A percentile compares a stretch with the other conserved stretches of the same genome.
Evolutionary conservation across 1,140 invertebrate genomes (phyloP).

Genomic region (Plectrocnemia conspersa): DNA sequence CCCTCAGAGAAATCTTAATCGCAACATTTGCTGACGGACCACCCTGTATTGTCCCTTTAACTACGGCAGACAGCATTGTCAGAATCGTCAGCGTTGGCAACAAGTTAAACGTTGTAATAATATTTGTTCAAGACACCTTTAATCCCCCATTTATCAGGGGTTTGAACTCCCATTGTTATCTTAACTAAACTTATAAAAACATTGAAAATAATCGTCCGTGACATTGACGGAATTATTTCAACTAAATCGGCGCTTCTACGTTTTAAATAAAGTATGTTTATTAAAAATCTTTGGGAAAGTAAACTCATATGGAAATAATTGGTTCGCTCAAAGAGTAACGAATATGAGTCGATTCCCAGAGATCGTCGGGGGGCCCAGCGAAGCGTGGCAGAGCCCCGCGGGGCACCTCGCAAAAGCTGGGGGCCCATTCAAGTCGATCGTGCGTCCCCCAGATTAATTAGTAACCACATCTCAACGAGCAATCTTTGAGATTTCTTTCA

Average conservation of each 20-base stretch:
- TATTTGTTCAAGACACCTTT: constrained; percentile 33
- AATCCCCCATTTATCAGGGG: constrained; percentile 29
- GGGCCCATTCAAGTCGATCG: constrained; percentile 19
- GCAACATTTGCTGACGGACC: too few species aligned
- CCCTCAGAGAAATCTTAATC: too few species aligned
- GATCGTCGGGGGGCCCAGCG: background rate
- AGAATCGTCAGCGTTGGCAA: constrained; percentile 1
- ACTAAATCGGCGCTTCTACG: too few species aligned
- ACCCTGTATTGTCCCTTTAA: too few species aligned
- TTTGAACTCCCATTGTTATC: constrained; percentile 24
- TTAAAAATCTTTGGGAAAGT: too few species aligned
- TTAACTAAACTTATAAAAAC: constrained; percentile 30
- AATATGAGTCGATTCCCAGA: constrained; percentile 12
- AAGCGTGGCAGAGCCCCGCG: constrained; percentile 15
- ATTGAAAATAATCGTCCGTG: too few species aligned
- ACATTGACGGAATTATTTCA: too few species aligned
- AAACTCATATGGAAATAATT: too few species aligned
- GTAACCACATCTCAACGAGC: constrained; percentile 23
- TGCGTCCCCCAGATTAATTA: constrained; percentile 16
- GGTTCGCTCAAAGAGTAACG: too few species aligned
- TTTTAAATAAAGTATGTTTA: too few species aligned
- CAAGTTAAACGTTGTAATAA: constrained; percentile 29
- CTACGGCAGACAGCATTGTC: too few species aligned
- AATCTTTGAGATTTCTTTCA: constrained; percentile 13
- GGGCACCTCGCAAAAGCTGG: background rate